Conservation (phyloP, 2,888 invertebrate genomes). For the Sphinx pinastri region DNA sequence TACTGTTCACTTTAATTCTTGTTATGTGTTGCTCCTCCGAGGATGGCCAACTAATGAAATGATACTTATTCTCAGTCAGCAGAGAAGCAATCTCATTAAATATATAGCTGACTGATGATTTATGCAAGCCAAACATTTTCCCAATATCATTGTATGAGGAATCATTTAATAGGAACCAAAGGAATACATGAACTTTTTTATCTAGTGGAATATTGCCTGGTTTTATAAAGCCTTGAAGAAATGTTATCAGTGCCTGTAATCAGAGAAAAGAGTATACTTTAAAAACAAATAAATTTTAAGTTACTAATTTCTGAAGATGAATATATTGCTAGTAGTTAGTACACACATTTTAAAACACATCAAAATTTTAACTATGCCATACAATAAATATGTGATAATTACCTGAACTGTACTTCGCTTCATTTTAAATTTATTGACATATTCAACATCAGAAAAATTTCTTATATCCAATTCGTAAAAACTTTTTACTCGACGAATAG, state of each 20-base stretch:
- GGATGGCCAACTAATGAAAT: slow-evolving; percentile 74
- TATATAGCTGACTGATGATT: slow-evolving; percentile 70
- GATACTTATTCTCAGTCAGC: slow-evolving; percentile 61
- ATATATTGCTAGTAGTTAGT: too few relatives aligned
- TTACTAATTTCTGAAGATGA: too few relatives aligned
- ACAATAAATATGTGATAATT: slow-evolving; percentile 16
- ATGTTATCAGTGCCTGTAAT: slow-evolving; percentile 66
- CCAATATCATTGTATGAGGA: slow-evolving; percentile 69
- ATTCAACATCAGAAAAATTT: slow-evolving; percentile 62
- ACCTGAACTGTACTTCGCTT: slow-evolving; percentile 69
- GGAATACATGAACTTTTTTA: slow-evolving; percentile 74
- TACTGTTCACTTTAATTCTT: slow-evolving; percentile 70
- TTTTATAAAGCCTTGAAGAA: slow-evolving; percentile 54
- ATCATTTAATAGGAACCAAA: slow-evolving; percentile 67
- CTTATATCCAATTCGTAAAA: slow-evolving; percentile 62
- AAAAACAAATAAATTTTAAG: too few relatives aligned
- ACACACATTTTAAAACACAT: not conserved
- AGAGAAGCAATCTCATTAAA: slow-evolving; percentile 68
- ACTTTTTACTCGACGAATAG: slow-evolving; percentile 40
- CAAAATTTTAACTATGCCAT: not conserved
- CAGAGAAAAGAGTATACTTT: slow-evolving; percentile 24
- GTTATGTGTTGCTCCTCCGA: slow-evolving; percentile 73
- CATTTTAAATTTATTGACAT: slow-evolving; percentile 62
- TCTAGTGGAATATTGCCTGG: slow-evolving; percentile 61
- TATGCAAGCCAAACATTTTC: slow-evolving; percentile 67